Conservation (phyloP, 2,888 invertebrate species). For the Microplitis manilae region DNA sequence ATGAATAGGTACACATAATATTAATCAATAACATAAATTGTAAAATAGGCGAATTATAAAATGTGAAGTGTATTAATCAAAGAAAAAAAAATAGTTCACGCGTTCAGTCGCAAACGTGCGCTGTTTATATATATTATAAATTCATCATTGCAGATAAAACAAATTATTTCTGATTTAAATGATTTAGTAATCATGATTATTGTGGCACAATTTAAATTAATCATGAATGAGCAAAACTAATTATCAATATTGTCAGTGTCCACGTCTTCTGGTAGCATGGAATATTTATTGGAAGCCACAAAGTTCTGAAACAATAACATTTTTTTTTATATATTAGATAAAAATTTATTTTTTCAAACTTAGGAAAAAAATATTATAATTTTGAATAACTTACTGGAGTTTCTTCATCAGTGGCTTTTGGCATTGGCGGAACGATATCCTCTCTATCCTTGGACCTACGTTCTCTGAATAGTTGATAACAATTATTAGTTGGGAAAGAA, state of each 20-base stretch:
- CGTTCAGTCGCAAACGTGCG: conserved; percentile 42
- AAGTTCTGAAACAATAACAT: conserved; percentile 76
- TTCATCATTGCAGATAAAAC: conserved; percentile 61
- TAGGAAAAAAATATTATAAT: background rate
- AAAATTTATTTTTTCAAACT: conserved; percentile 17
- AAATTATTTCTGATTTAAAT: conserved; percentile 62
- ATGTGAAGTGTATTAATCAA: conserved; percentile 55
- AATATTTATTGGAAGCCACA: conserved; percentile 84
- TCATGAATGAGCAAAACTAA: conserved; percentile 60
- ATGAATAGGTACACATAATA: conserved; percentile 59
- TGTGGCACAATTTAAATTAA: conserved; percentile 67
- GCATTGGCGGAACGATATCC: conserved; percentile 75
- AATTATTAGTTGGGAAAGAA: background rate
- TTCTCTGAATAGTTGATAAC: conserved; percentile 50
- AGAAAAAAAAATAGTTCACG: conserved; percentile 47
- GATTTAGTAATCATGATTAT: conserved; percentile 62
- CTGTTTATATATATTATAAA: conserved; percentile 34
- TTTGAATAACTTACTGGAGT: conserved; percentile 76
- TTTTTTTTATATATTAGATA: conserved; percentile 14
- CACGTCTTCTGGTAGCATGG: conserved; percentile 80
- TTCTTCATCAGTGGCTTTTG: conserved; percentile 82
- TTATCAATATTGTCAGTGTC: conserved; percentile 73
- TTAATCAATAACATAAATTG: conserved; percentile 62
- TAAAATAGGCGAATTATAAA: conserved; percentile 70
- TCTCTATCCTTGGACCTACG: conserved; percentile 60